Base-by-base conservation (phyloP, 1,140 invertebrate species). In the Diprion similis region DNA sequence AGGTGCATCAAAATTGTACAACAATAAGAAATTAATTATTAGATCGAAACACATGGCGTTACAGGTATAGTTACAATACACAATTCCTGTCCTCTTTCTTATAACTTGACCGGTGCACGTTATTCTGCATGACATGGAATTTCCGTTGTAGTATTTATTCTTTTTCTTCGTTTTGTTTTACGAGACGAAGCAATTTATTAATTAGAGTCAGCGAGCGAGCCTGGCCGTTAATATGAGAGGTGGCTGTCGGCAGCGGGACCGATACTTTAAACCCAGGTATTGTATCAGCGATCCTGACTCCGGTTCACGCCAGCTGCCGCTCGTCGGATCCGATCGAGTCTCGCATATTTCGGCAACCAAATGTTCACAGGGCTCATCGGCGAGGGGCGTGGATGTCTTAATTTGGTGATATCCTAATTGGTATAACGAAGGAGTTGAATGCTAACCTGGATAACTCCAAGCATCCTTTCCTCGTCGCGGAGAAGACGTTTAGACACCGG, bases 381-480 rank as follows among this genome's bases (percentile, higher is more conserved):
- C 51, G 51, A 59, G 51, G 51, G 51, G 11, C 51, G 3, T 15
- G 51, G n/a, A 59, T 17, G 3, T 59, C 51, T 59, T 59, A 59
- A 59, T 59, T 59, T 59, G n/a, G 9, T 59, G n/a, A 59, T 59
- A 15, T 59, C 51, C 51, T 59, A 59, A 59, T 59, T 59, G 51
- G 51, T 59, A 37, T 37, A 37, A 37, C 24, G 24, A 37, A 37
- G 24, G 24, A 37, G 24, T 37, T 37, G 24, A 37, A 37, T n/a
- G n/a, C n/a, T n/a, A n/a, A n/a, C n/a, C n/a, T n/a, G 24, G 24
- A 37, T 37, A 37, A 37, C 24, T 37, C 24, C 24, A 37, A 37
- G 24, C 24, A 6, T 37, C 24, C 51, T 59, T 17, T 17, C 51
- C 11, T 59, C 24, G 24, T 37, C 51, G 8, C n/a, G 11, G 51